Base-by-base conservation (phyloP, 2,113 vertebrate genomes). In the Sander lucioperca region DNA sequence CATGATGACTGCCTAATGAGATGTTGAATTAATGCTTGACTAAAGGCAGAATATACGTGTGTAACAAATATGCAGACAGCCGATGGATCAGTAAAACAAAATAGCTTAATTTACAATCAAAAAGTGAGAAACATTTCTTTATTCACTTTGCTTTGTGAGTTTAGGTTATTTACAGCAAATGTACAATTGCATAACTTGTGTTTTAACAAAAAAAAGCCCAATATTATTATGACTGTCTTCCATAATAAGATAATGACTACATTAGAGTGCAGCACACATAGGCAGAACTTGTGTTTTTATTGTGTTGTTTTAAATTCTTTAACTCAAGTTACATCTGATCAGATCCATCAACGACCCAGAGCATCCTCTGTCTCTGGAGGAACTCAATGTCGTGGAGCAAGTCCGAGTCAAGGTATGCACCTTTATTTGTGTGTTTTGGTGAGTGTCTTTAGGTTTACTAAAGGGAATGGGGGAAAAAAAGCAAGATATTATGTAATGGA, bases 321-420 rank as follows among this genome's bases (percentile, higher is more conserved):
- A 95, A 97, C 94, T 12, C 39, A 11, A 47, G 19, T 21, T 86
- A 98, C 97, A 99, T 97, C 95, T 99, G 62, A 98, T 99, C 87
- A 95, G 96, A 79, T 96, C 96, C 59, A 99, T 99, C 84, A 99
- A 96, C 75, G 97, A 99, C 88, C 97, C 97, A 0, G 98, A 99
- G 82, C 97, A 99, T 80, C 98, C 98, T 0, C 96, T 99, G 72
- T 97, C 97, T 1, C 95, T 99, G 70, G 98, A 99, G 85, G 97
- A 99, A 67, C 92, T 99, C 56, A 99, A 99, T 30, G 97, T 99
- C 0, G 96, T 99, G 65, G 97, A 99, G 85, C 96, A 98, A 88
- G 57, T 97, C 69, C 91, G 97, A 62, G 97, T 99, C 48, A 94
- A 96, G 70, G 97, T 99, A 73, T 83, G 93, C 56, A 0, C 1